Base-by-base conservation (phyloP, 2,888 invertebrate species). In the Oscheius myriophilus region DNA sequence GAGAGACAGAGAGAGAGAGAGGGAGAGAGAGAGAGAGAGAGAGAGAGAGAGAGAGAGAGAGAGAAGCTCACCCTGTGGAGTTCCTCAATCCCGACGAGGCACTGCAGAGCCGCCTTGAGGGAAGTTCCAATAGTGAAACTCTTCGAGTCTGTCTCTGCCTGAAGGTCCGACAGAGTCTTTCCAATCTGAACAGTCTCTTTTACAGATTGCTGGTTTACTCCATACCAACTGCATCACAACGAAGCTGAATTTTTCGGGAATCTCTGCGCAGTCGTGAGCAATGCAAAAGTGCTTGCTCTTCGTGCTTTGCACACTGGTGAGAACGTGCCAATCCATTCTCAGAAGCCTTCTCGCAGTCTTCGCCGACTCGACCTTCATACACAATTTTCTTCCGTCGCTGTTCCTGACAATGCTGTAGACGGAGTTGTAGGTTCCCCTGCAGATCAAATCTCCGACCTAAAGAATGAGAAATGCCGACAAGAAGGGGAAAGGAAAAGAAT, bases 141-240 rank as follows among this genome's bases (percentile, higher is more conserved):
- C n/a, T 69, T 54, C 25, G 70, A 66, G 0, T 70, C 64, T 4
- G 73, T 70, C 9, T 78, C 75, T 46, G 78, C 66, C 51, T 81
- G 62, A 39, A 81, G 63, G 63, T 82, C 82, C 82, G 79, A 81
- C 21, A 82, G 65, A 54, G 80, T 82, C 54, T 69, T 75, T 18
- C 81, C 81, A 45, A 82, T 73, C 76, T 79, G 63, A 57, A 65
- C 42, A 64, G 14, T 2, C 1, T 23, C 26, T 43, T 23, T 18
- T 21, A 4, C 9, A n/a, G n/a, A 18, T 7, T 16, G 3, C 18
- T 4, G 43, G 14, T 16, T 26, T 16, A 45, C 73, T 53, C 33
- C n/a, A n/a, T n/a, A 79, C 79, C 70, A 82, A 55, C 49, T 72
- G 76, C 82, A 82, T 82, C 25, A 82, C 76, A 52, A 82, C 55